Evolutionary conservation across 2,797 vertebrate species (phyloP).

Genomic region (Sitta carolinensis): DNA sequence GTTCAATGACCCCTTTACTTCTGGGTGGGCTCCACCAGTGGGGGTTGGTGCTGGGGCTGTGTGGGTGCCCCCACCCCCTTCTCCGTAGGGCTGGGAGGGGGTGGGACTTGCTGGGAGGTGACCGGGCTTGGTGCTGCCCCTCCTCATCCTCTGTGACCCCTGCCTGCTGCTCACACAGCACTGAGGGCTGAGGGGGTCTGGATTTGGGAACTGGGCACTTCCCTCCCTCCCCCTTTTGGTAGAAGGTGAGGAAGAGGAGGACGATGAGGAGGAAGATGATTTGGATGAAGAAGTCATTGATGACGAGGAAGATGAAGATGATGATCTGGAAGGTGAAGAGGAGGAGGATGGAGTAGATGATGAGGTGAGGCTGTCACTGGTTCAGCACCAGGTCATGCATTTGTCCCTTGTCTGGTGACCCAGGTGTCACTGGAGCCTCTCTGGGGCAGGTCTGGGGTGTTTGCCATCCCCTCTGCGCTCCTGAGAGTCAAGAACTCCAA

Average conservation of each 20-base stretch:
- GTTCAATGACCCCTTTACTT: background rate
- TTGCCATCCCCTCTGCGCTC: background rate
- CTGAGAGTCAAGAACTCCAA: background rate
- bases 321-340: conserved; percentile 73
- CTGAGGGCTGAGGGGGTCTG: background rate
- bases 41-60: rapidly evolving
- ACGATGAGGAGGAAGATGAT: conserved; percentile 70
- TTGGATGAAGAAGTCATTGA: conserved; percentile 68
- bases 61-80: background rate
- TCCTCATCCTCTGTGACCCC: background rate
- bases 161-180: background rate
- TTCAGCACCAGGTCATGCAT: rapidly evolving
- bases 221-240: background rate
- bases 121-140: background rate
- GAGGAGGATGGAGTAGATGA: conserved; percentile 74
- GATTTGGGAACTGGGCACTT: background rate
- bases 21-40: rapidly evolving
- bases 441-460: background rate
- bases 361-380: conserved; percentile 39
- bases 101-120: background rate
- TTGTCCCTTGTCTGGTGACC: background rate
- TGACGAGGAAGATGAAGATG: conserved; percentile 65
- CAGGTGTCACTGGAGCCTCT: background rate
- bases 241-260: conserved; percentile 75
- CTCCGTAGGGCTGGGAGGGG: background rate